Conservation (phyloP, 2,113 vertebrate species). For the Struthio camelus region DNA sequence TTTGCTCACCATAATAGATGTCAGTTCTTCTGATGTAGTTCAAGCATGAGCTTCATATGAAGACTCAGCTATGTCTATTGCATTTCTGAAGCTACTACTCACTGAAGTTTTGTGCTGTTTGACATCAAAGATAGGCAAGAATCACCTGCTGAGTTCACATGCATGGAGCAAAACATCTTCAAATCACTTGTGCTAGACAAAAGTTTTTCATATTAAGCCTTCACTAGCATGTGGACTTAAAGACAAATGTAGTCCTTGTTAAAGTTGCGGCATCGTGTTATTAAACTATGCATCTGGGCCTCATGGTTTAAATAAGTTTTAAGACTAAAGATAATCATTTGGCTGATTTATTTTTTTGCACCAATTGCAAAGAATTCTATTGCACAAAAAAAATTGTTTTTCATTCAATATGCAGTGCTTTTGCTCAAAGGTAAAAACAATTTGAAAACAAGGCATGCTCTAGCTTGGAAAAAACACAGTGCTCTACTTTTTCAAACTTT, state of each 20-base stretch:
- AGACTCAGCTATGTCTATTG: conserved; percentile 92
- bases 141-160: conserved; percentile 98
- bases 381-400: conserved; percentile 54
- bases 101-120: conserved; percentile 97
- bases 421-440: conserved; percentile 69
- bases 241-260: conserved; percentile 82
- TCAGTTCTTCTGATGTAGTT: conserved; percentile 98
- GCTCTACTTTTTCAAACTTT: conserved; percentile 65
- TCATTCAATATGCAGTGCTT: conserved; percentile 63
- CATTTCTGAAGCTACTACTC: conserved; percentile 96
- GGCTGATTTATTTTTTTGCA: conserved; percentile 53
- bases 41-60: conserved; percentile 88
- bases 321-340: conserved; percentile 52
- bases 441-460: conserved; percentile 44
- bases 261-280: conserved; percentile 67
- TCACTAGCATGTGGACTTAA: conserved; percentile 78
- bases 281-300: conserved; percentile 70
- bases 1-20: conserved; percentile 99
- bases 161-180: conserved; percentile 98
- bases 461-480: conserved; percentile 49
- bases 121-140: conserved; percentile 92
- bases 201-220: conserved; percentile 94
- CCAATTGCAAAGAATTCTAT: conserved; percentile 43
- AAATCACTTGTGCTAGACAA: conserved; percentile 99
- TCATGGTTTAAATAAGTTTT: conserved; percentile 67